A percentile compares a stretch with the other conserved stretches of the same genome.
Evolutionary conservation across 2,888 invertebrate species (phyloP).

Genomic region (Hypercompe scribonia): DNA sequence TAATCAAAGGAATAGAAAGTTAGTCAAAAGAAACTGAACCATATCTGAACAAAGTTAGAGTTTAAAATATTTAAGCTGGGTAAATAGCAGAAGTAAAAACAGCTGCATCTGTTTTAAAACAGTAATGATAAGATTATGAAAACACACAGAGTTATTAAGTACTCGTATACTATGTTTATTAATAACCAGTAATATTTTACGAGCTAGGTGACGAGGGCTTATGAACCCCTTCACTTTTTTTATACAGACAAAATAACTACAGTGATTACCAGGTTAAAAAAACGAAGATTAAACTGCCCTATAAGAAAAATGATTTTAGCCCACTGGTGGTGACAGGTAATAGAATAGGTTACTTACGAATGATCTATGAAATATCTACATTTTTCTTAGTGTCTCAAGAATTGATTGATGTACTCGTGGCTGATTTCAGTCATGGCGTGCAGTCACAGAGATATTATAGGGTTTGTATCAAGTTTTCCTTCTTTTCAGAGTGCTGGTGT

Average conservation of each 20-base stretch:
- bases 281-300: not conserved
- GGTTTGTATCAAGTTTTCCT: too few relatives aligned
- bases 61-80: not conserved
- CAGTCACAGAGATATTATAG: too few relatives aligned
- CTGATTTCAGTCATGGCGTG: too few relatives aligned
- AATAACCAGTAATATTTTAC: conserved; percentile 33
- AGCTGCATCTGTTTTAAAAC: conserved; percentile 40
- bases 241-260: not conserved
- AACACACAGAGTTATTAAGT: conserved; percentile 36
- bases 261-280: not conserved
- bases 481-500: too few relatives aligned
- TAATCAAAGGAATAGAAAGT: not conserved
- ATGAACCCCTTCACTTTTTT: not conserved
- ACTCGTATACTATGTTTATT: conserved; percentile 31
- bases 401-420: too few relatives aligned
- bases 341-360: not conserved
- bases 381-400: too few relatives aligned
- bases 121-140: conserved; percentile 40
- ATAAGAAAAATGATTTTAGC: not conserved
- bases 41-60: fast-evolving
- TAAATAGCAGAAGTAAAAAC: conserved; percentile 15
- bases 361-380: not conserved
- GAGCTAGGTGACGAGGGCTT: conserved; percentile 17
- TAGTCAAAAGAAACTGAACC: conserved; percentile 10
- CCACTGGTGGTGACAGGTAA: not conserved